Conservation (phyloP, 2,888 invertebrate genomes). For the Zeuzera pyrina region DNA sequence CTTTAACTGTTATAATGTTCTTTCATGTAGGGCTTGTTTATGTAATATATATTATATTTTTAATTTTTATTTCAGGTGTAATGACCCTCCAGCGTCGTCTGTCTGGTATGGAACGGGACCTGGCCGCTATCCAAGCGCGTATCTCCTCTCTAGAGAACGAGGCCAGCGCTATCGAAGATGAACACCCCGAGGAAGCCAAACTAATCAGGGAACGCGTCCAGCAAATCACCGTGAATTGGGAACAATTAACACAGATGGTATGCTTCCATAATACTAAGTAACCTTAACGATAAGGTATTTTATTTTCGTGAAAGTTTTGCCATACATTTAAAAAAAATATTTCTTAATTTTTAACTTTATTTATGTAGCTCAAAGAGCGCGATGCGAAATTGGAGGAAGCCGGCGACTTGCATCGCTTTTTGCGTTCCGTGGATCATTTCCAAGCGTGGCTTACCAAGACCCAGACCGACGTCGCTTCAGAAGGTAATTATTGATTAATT, state of each 20-base stretch:
- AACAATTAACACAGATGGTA: conserved; percentile 95
- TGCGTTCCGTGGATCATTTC: conserved; percentile 99
- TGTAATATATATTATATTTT: not conserved
- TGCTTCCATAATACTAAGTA: no score
- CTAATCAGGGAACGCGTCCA: conserved; percentile 91
- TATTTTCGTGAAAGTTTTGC: no score
- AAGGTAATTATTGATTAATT: conserved; percentile 63
- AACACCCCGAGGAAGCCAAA: conserved; percentile 95
- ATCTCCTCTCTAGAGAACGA: conserved; percentile 94
- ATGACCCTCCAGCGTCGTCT: conserved; percentile 98
- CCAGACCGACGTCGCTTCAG: conserved; percentile 98
- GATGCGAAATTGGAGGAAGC: conserved; percentile 99
- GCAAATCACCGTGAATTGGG: conserved; percentile 96
- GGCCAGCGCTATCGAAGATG: conserved; percentile 91
- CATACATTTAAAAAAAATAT: no score
- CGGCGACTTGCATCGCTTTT: conserved; percentile 97
- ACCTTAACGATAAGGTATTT: no score
- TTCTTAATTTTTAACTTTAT: no score
- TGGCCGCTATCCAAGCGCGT: conserved; percentile 98
- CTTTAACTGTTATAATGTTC: not conserved
- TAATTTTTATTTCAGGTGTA: conserved; percentile 70
- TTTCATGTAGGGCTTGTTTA: no score
- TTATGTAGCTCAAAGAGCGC: conserved; percentile 89
- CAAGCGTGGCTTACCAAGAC: conserved; percentile 99
- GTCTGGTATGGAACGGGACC: conserved; percentile 98